These are phyloP conservation scores for Hedychridium roseum DNA, from an alignment of 2,888 invertebrate species.

Conservation along the genomic window DNA sequence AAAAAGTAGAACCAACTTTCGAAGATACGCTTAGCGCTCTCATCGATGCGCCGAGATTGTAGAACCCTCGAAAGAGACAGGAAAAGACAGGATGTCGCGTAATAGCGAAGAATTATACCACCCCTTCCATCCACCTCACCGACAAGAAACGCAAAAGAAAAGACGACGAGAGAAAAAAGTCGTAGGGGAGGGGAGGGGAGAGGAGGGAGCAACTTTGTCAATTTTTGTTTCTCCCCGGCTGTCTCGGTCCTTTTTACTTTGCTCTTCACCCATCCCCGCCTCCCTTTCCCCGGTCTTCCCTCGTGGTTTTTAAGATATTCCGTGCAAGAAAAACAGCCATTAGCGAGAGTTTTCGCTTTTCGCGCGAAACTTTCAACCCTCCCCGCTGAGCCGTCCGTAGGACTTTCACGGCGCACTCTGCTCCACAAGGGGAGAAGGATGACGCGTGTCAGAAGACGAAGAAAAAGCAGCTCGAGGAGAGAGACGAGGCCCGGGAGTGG, in stretches of 20 bases:
- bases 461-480: slow-evolving; percentile 11
- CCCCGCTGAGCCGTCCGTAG: too few relatives aligned
- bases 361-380: slow-evolving; percentile 58
- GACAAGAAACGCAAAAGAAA: slow-evolving; percentile 7
- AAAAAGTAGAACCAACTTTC: too few relatives aligned
- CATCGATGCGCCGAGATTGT: too few relatives aligned
- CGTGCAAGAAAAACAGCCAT: slow-evolving; percentile 63
- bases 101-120: slow-evolving; percentile 59
- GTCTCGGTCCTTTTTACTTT: not conserved
- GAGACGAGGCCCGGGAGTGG: slow-evolving; percentile 11
- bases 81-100: slow-evolving; percentile 36
- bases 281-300: slow-evolving; percentile 17
- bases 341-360: slow-evolving; percentile 64
- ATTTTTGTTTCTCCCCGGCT: slow-evolving; percentile 51
- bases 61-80: too few relatives aligned
- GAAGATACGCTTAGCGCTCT: too few relatives aligned
- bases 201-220: slow-evolving; percentile 36
- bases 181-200: slow-evolving; percentile 22
- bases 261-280: too few relatives aligned
- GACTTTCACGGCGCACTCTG: slow-evolving; percentile 13
- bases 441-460: slow-evolving; percentile 15
- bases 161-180: slow-evolving; percentile 38
- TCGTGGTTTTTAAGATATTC: slow-evolving; percentile 58
- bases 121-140: slow-evolving; percentile 32
- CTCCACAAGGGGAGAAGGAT: slow-evolving; percentile 27